Conservation (phyloP, 2,113 vertebrate species). For the Pelodiscus sinensis region DNA sequence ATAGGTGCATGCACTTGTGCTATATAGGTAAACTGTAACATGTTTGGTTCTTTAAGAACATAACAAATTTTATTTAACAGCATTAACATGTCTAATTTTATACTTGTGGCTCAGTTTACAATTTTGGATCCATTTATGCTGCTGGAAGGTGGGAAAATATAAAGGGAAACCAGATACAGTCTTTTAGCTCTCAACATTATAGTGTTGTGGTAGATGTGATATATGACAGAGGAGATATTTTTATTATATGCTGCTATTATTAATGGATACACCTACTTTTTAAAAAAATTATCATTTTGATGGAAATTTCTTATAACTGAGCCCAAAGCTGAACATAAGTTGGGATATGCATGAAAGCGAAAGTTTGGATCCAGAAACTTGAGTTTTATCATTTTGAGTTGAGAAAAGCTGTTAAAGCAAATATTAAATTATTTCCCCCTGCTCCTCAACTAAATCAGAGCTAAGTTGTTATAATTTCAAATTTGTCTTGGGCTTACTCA, state of each 20-base stretch:
- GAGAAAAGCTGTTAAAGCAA: not conserved
- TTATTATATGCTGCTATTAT: not conserved
- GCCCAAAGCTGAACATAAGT: not conserved
- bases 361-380: not conserved
- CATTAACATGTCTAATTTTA: not conserved
- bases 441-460: not conserved
- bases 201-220: not conserved
- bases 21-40: not conserved
- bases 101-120: not conserved
- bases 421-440: not conserved
- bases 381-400: not conserved
- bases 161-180: not conserved
- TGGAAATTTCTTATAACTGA: not conserved
- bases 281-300: not conserved
- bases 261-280: not conserved
- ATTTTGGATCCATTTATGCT: slow-evolving; percentile 8
- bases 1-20: not conserved
- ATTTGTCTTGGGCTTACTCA: slow-evolving; percentile 43
- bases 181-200: accelerated
- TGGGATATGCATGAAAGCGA: not conserved
- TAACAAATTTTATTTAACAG: not conserved
- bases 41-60: not conserved
- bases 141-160: not conserved
- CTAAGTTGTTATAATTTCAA: not conserved
- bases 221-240: not conserved